Evolutionary conservation across 2,888 invertebrate genomes (phyloP).

Genomic region (Nomada ruficornis): DNA sequence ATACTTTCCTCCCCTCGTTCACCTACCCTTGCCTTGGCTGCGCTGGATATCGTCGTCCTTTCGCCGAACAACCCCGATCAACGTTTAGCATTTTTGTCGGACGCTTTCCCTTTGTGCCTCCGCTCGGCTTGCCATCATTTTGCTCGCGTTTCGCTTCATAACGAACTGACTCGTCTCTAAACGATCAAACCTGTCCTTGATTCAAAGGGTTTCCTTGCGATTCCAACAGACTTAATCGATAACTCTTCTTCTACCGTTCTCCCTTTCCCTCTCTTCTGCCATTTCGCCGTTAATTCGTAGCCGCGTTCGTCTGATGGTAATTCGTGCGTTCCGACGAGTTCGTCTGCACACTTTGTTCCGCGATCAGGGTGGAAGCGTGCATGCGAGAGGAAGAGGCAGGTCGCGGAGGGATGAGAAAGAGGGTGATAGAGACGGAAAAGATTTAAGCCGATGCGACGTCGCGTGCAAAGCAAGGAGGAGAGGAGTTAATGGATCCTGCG

Average conservation of each 20-base stretch:
- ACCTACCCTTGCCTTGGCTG: neutral
- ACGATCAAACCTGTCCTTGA: slow-evolving; percentile 42
- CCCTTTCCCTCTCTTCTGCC: neutral
- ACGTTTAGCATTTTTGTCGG: slow-evolving; percentile 43
- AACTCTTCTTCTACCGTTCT: slow-evolving; percentile 30
- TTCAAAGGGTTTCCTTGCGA: slow-evolving; percentile 47
- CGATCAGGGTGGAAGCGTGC: slow-evolving; percentile 14
- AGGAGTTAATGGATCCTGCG: slow-evolving; percentile 74
- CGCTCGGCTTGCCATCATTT: slow-evolving; percentile 12
- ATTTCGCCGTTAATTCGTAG: slow-evolving; percentile 41
- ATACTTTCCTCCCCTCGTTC: slow-evolving; percentile 6
- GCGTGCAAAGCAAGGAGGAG: slow-evolving; percentile 58
- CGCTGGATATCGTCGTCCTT: neutral
- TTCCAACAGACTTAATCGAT: slow-evolving; percentile 55
- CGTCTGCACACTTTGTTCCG: slow-evolving; percentile 48
- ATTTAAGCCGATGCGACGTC: slow-evolving; percentile 59
- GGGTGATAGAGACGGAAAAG: slow-evolving; percentile 15
- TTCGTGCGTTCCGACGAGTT: slow-evolving; percentile 49
- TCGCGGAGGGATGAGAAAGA: slow-evolving; percentile 16
- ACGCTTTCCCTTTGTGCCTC: slow-evolving; percentile 37
- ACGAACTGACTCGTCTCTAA: slow-evolving; percentile 33
- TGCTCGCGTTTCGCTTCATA: slow-evolving; percentile 45
- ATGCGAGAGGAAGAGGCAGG: slow-evolving; percentile 8
- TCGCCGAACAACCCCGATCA: slow-evolving; percentile 7
- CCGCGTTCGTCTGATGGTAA: slow-evolving; percentile 43